Conservation (phyloP, 2,113 vertebrate genomes). For the Bubalus kerabau region DNA sequence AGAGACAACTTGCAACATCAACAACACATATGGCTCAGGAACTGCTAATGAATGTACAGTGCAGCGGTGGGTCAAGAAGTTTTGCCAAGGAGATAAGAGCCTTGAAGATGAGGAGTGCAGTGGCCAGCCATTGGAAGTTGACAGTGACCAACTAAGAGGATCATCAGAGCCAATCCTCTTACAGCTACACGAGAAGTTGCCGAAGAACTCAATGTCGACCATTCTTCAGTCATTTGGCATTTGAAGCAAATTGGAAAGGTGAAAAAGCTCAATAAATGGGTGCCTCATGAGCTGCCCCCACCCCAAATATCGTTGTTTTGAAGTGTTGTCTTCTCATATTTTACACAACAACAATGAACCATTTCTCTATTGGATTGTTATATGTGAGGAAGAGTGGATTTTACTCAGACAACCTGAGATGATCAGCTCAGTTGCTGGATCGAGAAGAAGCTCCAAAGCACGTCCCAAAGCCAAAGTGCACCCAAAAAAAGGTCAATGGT, state of each 20-base stretch:
- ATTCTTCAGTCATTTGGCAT: neutral
- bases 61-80: neutral
- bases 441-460: neutral
- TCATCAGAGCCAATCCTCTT: rapidly evolving
- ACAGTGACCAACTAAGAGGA: neutral
- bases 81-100: neutral
- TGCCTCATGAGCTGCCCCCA: neutral
- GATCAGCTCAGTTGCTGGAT: neutral
- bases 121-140: neutral
- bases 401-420: neutral
- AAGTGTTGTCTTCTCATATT: neutral
- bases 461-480: neutral
- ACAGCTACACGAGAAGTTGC: neutral
- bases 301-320: neutral
- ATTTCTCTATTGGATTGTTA: neutral
- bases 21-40: neutral
- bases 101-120: neutral
- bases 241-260: neutral
- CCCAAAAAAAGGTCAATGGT: neutral
- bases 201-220: neutral
- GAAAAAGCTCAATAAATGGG: neutral
- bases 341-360: neutral
- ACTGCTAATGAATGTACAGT: neutral
- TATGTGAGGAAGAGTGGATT: neutral
- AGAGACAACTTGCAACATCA: neutral